phyloP scores from a whole-genome alignment of 2,797 vertebrate genomes.

The Coilia nasus region DNA sequence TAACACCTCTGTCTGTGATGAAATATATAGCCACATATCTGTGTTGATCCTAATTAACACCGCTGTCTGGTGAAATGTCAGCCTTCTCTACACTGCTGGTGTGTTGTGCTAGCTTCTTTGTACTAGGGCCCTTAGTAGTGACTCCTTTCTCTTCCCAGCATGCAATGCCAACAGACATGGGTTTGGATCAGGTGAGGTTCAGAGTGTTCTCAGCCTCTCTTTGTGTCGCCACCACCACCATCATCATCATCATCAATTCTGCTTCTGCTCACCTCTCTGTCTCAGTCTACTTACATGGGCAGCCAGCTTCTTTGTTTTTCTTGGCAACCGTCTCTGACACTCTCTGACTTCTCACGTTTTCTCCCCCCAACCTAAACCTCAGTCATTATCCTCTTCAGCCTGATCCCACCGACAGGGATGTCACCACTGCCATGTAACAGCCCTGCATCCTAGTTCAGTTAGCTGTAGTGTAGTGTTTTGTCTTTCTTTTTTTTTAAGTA shows the following conservation, averaged over 20 bases:
- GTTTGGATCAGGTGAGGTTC: conserved; percentile 84
- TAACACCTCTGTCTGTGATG: neutral
- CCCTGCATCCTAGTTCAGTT: neutral
- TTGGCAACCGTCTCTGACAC: neutral
- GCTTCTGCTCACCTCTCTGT: neutral
- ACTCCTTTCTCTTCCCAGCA: conserved; percentile 84
- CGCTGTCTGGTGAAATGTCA: conserved; percentile 26
- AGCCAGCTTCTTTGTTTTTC: neutral
- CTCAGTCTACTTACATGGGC: neutral
- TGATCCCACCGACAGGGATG: neutral
- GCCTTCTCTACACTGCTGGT: conserved; percentile 42
- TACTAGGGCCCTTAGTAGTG: conserved; percentile 68
- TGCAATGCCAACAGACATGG: conserved; percentile 79
- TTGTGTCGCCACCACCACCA: neutral
- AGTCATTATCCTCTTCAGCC: neutral
- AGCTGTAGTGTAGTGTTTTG: neutral
- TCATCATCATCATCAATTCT: neutral
- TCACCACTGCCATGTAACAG: conserved; percentile 2
- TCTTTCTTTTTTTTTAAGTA: neutral
- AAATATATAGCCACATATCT: neutral
- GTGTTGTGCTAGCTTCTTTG: conserved; percentile 29
- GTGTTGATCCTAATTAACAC: neutral
- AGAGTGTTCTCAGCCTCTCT: neutral
- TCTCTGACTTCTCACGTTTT: neutral
- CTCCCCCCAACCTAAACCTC: neutral